Conservation (phyloP, 2,888 invertebrate species). For the Cyclophora punctaria region DNA sequence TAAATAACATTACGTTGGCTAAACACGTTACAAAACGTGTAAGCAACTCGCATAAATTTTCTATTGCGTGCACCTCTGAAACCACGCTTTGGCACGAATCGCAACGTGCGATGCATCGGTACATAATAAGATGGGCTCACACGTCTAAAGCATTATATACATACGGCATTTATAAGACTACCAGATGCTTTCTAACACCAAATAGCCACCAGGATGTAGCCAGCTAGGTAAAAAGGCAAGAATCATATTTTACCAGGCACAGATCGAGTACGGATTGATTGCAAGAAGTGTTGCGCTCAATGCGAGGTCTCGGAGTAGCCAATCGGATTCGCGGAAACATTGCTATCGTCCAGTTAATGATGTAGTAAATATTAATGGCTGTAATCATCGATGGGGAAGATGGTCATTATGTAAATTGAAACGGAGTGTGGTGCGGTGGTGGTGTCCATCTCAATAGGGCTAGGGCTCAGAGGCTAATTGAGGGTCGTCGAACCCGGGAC, state of each 20-base stretch:
- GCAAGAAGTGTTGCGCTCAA: too few species aligned
- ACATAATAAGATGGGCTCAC: neutral
- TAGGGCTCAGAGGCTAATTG: conserved; percentile 54
- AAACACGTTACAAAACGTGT: conserved; percentile 18
- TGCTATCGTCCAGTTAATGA: conserved; percentile 33
- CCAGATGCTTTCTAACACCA: too few species aligned
- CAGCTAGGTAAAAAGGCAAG: too few species aligned
- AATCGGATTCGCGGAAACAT: conserved; percentile 33
- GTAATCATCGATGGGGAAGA: conserved; percentile 41
- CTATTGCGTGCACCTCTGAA: conserved; percentile 26
- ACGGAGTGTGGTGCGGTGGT: conserved; percentile 32
- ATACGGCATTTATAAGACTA: too few species aligned
- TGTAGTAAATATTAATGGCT: conserved; percentile 46
- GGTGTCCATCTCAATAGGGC: conserved; percentile 53
- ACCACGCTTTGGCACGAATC: conserved; percentile 6
- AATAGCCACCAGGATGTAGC: too few species aligned
- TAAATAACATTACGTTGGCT: conserved; percentile 34
- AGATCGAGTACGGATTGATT: too few species aligned
- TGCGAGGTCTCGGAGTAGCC: conserved; percentile 7
- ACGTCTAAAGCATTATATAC: too few species aligned
- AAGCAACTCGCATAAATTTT: conserved; percentile 26
- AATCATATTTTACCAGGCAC: too few species aligned
- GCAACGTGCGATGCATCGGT: conserved; percentile 1
- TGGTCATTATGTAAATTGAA: conserved; percentile 53
- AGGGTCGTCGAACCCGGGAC: conserved; percentile 46